A percentile compares a stretch with the other conserved stretches of the same genome.
Evolutionary conservation across 1,140 invertebrate genomes (phyloP).

Genomic region (Pseudomyrmex cubaensis): DNA sequence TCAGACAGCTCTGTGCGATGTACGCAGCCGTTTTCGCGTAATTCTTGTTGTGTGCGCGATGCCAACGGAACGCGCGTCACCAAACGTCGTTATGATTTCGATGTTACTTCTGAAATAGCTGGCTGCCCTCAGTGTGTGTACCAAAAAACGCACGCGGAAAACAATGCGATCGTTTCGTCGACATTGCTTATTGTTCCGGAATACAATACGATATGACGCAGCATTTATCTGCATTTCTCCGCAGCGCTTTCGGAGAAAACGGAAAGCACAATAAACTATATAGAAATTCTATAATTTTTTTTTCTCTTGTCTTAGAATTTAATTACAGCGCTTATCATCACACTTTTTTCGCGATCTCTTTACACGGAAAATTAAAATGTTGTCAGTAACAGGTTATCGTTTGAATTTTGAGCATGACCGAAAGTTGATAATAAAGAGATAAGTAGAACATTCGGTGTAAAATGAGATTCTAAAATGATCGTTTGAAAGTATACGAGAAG

Average conservation of each 20-base stretch:
- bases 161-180: slow-evolving; percentile 20
- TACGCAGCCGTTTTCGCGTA: neutral
- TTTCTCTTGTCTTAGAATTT: too few relatives aligned
- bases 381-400: too few relatives aligned
- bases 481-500: neutral
- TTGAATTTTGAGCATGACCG: too few relatives aligned
- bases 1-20: neutral
- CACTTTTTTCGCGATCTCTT: too few relatives aligned
- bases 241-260: neutral
- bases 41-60: neutral
- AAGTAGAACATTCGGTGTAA: too few relatives aligned
- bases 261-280: neutral
- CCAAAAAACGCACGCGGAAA: slow-evolving; percentile 2
- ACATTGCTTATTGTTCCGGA: slow-evolving; percentile 5
- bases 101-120: neutral
- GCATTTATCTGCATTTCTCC: slow-evolving; percentile 11
- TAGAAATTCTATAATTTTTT: too few relatives aligned
- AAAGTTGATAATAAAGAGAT: too few relatives aligned
- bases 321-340: too few relatives aligned
- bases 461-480: too few relatives aligned
- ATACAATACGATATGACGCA: neutral
- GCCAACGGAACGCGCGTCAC: neutral
- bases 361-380: too few relatives aligned
- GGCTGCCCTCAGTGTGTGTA: neutral
- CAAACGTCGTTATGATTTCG: neutral